A percentile compares a stretch with the other conserved stretches of the same genome.
Evolutionary conservation across 2,797 vertebrate species (phyloP).

Genomic region (Ctenosaura bakeri): DNA sequence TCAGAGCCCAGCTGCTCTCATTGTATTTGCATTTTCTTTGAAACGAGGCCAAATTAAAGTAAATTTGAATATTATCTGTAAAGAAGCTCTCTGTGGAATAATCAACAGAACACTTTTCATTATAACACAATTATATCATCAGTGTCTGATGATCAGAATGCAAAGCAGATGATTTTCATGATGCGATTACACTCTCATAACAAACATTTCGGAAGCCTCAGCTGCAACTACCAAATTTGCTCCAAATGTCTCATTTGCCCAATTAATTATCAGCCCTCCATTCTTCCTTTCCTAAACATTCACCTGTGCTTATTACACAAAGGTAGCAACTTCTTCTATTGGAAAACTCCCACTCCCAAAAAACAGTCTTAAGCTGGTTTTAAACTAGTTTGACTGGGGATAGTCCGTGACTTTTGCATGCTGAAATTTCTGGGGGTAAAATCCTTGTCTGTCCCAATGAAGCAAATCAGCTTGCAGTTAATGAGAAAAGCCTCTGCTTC

Average conservation of each 20-base stretch:
- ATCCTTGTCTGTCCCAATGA: neutral
- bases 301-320: conserved; percentile 36
- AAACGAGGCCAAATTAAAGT: conserved; percentile 68
- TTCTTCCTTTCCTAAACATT: neutral
- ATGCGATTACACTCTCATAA: conserved; percentile 70
- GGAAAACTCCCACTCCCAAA: too few relatives aligned
- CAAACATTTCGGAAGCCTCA: conserved; percentile 66
- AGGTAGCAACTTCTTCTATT: neutral
- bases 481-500: neutral
- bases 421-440: neutral
- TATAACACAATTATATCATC: conserved; percentile 78
- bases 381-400: neutral
- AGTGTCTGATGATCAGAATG: conserved; percentile 75
- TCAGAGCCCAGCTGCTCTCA: conserved; percentile 69
- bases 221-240: conserved; percentile 56
- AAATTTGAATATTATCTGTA: conserved; percentile 72
- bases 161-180: conserved; percentile 75
- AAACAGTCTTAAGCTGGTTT: neutral
- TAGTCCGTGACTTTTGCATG: neutral
- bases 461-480: neutral
- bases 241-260: conserved; percentile 59
- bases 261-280: conserved; percentile 41
- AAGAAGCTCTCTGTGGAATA: conserved; percentile 69
- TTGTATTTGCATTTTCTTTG: conserved; percentile 62
- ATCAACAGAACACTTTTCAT: conserved; percentile 75